phyloP scores from a whole-genome alignment of 2,113 vertebrate species.

The Stegastes partitus region DNA sequence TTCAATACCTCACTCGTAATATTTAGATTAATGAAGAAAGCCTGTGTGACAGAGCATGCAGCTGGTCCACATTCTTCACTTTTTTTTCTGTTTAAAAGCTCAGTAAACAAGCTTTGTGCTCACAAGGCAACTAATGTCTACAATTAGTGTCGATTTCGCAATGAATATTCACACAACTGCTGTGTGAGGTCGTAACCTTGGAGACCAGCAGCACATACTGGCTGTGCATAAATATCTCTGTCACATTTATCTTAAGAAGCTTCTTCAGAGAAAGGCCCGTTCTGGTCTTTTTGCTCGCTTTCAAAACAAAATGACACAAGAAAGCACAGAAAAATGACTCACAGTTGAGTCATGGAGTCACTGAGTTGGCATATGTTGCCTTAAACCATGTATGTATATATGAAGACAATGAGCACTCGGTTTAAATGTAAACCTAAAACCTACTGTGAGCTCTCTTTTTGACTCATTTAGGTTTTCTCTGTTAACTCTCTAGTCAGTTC shows the following conservation, averaged over 20 bases:
- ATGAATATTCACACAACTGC: slow-evolving; percentile 21
- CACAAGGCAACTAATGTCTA: slow-evolving; percentile 35
- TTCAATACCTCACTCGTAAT: neutral
- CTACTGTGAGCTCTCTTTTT: no score
- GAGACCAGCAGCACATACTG: slow-evolving; percentile 7
- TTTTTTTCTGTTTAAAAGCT: slow-evolving; percentile 19
- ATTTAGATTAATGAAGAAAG: slow-evolving; percentile 16
- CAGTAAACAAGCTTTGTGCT: neutral
- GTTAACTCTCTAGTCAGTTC: no score
- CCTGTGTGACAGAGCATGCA: slow-evolving; percentile 11
- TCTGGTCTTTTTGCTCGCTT: slow-evolving; percentile 3
- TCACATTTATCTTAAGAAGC: slow-evolving; percentile 1
- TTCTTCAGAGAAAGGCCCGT: neutral
- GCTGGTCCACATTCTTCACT: slow-evolving; percentile 1
- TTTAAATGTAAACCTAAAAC: no score
- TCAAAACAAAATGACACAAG: slow-evolving; percentile 7
- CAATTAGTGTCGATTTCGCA: slow-evolving; percentile 29
- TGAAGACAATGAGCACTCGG: no score
- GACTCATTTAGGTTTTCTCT: no score
- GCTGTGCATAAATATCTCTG: slow-evolving; percentile 7
- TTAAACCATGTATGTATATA: no score
- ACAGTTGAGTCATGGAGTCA: neutral
- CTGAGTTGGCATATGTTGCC: no score
- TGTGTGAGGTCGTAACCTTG: slow-evolving; percentile 15
- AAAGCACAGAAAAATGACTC: neutral